Evolutionary conservation across 2,888 invertebrate species (phyloP).

Genomic region (Ischnura elegans): DNA sequence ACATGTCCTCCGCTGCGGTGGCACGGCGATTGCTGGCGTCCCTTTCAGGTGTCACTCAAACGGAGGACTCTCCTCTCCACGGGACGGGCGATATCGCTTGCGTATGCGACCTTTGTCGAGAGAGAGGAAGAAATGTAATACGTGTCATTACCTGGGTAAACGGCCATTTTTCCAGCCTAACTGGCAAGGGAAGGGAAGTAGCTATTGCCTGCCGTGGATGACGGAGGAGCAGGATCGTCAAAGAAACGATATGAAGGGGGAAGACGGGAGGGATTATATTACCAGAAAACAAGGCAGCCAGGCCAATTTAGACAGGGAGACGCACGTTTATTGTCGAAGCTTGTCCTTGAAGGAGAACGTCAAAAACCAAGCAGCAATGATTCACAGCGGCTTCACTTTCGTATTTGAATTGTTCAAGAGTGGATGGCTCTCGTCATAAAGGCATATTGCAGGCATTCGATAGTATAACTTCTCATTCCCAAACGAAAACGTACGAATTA

Average conservation of each 20-base stretch:
- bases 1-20: constrained; percentile 44
- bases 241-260: not conserved
- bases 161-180: not conserved
- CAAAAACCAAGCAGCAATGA: not conserved
- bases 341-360: not conserved
- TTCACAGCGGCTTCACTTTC: not conserved
- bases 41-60: constrained; percentile 21
- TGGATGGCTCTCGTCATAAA: too few relatives aligned
- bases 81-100: constrained; percentile 26
- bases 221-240: not conserved
- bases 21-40: not conserved
- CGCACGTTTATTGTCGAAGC: not conserved
- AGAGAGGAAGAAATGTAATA: not conserved
- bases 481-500: too few relatives aligned
- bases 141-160: constrained; percentile 39
- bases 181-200: not conserved
- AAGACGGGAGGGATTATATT: not conserved
- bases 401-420: too few relatives aligned
- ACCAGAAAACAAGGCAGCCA: not conserved
- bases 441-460: too few relatives aligned
- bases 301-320: not conserved
- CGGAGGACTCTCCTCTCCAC: not conserved
- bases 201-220: not conserved
- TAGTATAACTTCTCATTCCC: too few relatives aligned
- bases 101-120: constrained; percentile 25